A percentile compares a stretch with the other conserved stretches of the same genome.
These are phyloP conservation scores for Tipula confusa DNA, from an alignment of 2,888 invertebrate genomes.

Conservation along the genomic window DNA sequence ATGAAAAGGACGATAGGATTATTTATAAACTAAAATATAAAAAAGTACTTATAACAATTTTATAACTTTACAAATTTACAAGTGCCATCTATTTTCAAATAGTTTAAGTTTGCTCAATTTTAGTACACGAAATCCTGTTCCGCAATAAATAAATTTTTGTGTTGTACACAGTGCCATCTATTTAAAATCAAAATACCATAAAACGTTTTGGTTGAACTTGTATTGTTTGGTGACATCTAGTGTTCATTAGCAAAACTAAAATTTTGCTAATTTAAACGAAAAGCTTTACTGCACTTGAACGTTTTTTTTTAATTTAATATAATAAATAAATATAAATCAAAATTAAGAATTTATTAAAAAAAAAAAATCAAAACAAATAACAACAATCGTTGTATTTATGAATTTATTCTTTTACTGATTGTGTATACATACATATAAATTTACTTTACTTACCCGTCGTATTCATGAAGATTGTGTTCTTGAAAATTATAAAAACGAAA, in stretches of 20 bases:
- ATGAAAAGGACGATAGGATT: not conserved
- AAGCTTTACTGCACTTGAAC: no score
- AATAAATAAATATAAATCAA: not conserved
- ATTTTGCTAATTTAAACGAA: no score
- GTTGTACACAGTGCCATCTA: not conserved
- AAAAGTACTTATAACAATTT: not conserved
- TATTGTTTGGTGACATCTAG: not conserved
- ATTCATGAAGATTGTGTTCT: conserved; percentile 25
- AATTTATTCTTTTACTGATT: conserved; percentile 3
- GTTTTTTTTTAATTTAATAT: no score
- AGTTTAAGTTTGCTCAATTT: not conserved
- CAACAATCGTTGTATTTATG: not conserved
- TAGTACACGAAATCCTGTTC: not conserved
- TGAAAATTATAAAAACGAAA: conserved; percentile 12
- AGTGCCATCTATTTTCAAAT: not conserved
- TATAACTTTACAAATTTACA: not conserved
- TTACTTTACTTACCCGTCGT: not conserved
- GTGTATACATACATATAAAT: not conserved
- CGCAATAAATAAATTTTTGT: no score
- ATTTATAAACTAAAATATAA: not conserved
- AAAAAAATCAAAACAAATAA: not conserved
- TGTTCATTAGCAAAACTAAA: not conserved
- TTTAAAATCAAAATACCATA: no score
- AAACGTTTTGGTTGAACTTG: no score
- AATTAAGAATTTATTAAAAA: not conserved